Conservation (phyloP, 2,888 invertebrate genomes). For the Augochlorella aurata region DNA sequence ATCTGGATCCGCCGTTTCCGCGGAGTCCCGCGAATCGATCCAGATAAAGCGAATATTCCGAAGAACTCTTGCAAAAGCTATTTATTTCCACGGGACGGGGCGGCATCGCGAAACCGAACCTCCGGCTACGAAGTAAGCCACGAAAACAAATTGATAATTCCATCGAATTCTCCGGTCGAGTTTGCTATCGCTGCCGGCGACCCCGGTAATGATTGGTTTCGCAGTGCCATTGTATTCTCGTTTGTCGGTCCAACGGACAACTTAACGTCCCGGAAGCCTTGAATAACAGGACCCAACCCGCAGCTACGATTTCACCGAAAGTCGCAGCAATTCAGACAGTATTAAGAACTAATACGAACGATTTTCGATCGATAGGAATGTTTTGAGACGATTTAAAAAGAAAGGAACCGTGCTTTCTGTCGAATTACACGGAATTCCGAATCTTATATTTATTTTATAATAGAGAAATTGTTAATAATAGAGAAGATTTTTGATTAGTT, state of each 20-base stretch:
- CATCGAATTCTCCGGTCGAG: neutral
- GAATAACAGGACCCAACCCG: no score
- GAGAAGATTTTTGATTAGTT: no score
- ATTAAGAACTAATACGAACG: no score
- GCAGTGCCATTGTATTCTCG: neutral
- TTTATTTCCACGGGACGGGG: neutral
- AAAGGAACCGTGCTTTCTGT: no score
- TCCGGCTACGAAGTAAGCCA: neutral
- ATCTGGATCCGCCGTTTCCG: neutral
- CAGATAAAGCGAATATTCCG: neutral
- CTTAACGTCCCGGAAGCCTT: no score
- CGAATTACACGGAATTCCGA: no score
- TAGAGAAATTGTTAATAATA: no score
- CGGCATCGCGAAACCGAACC: neutral
- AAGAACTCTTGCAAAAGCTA: neutral
- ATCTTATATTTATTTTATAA: no score
- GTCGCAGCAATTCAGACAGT: no score
- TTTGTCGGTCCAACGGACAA: neutral
- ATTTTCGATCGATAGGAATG: no score
- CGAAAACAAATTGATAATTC: slow-evolving; percentile 12
- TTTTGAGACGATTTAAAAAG: no score
- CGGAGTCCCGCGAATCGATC: neutral
- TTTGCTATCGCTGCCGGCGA: neutral
- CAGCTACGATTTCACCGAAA: no score
- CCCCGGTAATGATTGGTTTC: neutral